Base-by-base conservation (phyloP, 2,797 vertebrate species). In the Brachyrhaphis roseni region DNA sequence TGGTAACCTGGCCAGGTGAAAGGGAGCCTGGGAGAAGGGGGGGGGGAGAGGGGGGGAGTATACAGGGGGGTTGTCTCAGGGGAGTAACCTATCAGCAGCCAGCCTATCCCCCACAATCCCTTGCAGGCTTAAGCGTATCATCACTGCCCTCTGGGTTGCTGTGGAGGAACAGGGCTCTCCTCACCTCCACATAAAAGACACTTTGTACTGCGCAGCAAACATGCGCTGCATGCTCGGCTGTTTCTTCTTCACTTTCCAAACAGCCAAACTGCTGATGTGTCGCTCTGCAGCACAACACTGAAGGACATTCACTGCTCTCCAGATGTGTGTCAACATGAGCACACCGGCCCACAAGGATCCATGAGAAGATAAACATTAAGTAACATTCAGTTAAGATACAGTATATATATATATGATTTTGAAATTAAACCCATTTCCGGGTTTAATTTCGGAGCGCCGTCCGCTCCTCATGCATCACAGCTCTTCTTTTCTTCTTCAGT, bases 1-100 rank as follows among this genome's bases (percentile, higher is more conserved):
- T 96, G 94, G 95, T 94, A 96, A 95, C 95, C 90, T 95, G 95
- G 94, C 94, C 94, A 95, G 95, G 95, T 96, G 94, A 96, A 95
- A 95, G 91, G 92, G 93, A 95, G 94, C 86, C 93, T 90, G 89
- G 86, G 94, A 93, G 85, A 85, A 84, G 80, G 83, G 80, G 76
- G 74, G 78, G 59, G 36, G 23, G 45, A 26, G 26, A 43, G 79
- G 73, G 72, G 62, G 72, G 80, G 78, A 45, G 81, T 73, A 20
- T 34, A 36, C 16, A 20, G 49, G 59, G 78, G 81, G 88, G 75
- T 83, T 93, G 93, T 95, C 94, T 95, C 90, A 79, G 31, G 89
- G 87, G 92, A 94, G 87, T 86, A 95, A 91, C 91, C 93, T 92
- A 94, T 95, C 91, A 93, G 92, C 92, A 94, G 86, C 87, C 89